Percentiles rank a stretch among this genome's conserved stretches.
phyloP scores from a whole-genome alignment of 2,113 vertebrate genomes.

The Macaca mulatta region DNA sequence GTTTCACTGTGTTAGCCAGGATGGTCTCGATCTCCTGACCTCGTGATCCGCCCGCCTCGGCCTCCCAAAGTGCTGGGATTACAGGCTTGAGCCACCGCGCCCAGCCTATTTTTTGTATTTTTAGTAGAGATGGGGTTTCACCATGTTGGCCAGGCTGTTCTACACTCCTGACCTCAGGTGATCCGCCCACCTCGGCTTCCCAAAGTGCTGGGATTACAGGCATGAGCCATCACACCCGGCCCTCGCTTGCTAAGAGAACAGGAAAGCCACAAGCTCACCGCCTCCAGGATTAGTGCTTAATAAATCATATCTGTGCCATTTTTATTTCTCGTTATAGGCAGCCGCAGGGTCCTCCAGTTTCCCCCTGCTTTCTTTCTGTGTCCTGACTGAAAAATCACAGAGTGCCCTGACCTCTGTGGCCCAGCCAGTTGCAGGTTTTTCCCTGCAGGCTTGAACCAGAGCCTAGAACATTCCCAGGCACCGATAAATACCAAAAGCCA shows the following conservation, averaged over 20 bases:
- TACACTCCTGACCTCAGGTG: too few species aligned
- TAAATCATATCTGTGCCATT: rapidly evolving
- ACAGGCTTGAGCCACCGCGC: too few species aligned
- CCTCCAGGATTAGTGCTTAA: background rate
- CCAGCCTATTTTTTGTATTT: too few species aligned
- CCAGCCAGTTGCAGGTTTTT: background rate
- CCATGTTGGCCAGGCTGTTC: too few species aligned
- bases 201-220: too few species aligned
- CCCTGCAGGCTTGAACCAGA: background rate
- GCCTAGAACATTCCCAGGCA: background rate
- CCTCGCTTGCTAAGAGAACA: background rate
- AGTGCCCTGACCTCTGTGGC: background rate
- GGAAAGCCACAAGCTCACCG: background rate
- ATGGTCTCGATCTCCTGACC: too few species aligned
- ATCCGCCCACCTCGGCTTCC: background rate
- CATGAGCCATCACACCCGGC: too few species aligned
- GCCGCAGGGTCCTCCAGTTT: background rate
- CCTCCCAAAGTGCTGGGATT: too few species aligned
- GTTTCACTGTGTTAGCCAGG: too few species aligned
- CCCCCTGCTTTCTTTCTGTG: background rate
- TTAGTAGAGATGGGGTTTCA: too few species aligned
- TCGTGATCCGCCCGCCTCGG: rapidly evolving
- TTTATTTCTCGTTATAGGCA: background rate
- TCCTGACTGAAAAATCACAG: background rate
- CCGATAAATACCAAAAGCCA: background rate